Percentiles rank a stretch among this genome's conserved stretches.
These are phyloP conservation scores for Geopemphigus sp. DNA, from an alignment of 1,140 invertebrate species.

Conservation along the genomic window DNA sequence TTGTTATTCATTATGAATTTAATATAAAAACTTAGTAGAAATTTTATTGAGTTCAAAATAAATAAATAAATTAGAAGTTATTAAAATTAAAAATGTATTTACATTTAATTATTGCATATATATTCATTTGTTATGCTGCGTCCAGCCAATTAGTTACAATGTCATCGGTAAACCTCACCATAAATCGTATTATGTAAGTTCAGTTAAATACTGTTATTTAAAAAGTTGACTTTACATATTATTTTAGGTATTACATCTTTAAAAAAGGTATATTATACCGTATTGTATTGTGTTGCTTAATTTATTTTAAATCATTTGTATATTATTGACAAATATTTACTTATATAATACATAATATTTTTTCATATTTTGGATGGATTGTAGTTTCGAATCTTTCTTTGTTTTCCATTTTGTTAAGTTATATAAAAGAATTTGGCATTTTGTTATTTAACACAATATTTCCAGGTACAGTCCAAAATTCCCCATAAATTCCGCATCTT, in stretches of 20 bases:
- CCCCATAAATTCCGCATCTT: conserved; percentile 22
- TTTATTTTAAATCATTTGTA: neutral
- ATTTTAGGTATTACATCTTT: neutral
- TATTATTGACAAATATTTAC: neutral
- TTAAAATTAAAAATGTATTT: no score
- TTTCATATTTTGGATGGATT: neutral
- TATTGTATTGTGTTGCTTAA: neutral
- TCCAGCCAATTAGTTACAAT: conserved; percentile 85
- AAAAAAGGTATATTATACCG: neutral
- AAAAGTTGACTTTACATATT: neutral
- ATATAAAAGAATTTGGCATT: conserved; percentile 5
- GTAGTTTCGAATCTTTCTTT: neutral
- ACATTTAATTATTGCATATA: neutral
- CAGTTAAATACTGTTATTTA: conserved; percentile 53
- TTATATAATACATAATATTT: neutral
- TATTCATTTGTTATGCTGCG: conserved; percentile 48
- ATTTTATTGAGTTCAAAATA: neutral
- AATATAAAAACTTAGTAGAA: no score
- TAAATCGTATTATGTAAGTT: conserved; percentile 88
- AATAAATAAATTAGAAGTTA: neutral
- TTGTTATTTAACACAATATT: conserved; percentile 37
- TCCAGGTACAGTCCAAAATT: conserved; percentile 44
- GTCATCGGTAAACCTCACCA: conserved; percentile 82
- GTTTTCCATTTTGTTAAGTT: neutral
- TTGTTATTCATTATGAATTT: no score